Evolutionary conservation across 2,888 invertebrate genomes (phyloP), one percentile per base, ranked within the genome.

Genomic region (Sicus ferrugineus): DNA sequence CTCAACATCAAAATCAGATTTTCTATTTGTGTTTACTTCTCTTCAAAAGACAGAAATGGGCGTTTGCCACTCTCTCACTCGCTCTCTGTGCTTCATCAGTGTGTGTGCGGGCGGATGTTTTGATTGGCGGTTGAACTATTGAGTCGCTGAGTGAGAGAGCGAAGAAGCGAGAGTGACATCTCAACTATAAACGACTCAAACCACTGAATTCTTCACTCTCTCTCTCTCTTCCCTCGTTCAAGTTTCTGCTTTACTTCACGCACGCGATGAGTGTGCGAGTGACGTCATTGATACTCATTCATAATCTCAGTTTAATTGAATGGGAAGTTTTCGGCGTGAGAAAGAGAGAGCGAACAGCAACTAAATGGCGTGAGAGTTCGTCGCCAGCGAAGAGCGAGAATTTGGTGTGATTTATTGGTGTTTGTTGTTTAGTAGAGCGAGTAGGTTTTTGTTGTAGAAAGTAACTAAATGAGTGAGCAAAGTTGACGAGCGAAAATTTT

Each of bases 201-300:
- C n/a, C 3, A 5, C 38, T 9, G 19, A n/a, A n/a, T 46, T 46
- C 4, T 9, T 46, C 46, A n/a, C 9, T 46, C 46, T 46, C 38
- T 34, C 38, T 9, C 38, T 9, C 38, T 34, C 38, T 34, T 11
- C 7, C 38, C 7, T 11, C 38, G 11, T 9, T 34, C 38, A 34
- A 34, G 38, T 11, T 34, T 34, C 5, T 34, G 38, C 38, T 34
- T 34, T 11, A 34, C 38, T 34, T 34, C 46, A 16, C n/a, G 14
- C 6, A 46, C 14, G 6, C 6, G 5, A n/a, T n/a, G 19, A 3
- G 19, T n/a, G n/a, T 46, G 9, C 19, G 46, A n/a, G 46, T 46
- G 46, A 46, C 46, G 46, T 46, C 46, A 46, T 46, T 19, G 46
- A 46, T n/a, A 46, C 19, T 46, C 46, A 46, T 46, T 46, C 46